Conservation (phyloP, 2,797 vertebrate species). For the Pipistrellus pygmaeus region DNA sequence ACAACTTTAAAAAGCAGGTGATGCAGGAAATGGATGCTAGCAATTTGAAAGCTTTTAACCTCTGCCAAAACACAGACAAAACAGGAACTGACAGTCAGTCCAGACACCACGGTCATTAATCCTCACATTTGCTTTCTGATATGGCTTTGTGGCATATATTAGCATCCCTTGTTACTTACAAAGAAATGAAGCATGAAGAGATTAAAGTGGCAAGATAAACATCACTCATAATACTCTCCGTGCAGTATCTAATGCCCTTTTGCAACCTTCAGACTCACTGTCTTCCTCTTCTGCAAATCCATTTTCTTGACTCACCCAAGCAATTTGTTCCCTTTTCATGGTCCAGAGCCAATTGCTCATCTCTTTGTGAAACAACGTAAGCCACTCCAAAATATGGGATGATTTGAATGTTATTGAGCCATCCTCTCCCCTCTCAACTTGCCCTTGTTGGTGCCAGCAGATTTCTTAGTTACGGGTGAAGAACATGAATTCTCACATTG, state of each 20-base stretch:
- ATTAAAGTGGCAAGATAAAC: slow-evolving; percentile 49
- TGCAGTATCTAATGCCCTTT: not conserved
- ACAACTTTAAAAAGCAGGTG: slow-evolving; percentile 57
- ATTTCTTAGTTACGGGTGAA: not conserved
- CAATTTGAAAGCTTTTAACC: slow-evolving; percentile 36
- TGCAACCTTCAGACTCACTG: not conserved
- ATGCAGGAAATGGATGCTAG: slow-evolving; percentile 55
- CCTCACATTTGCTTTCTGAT: slow-evolving; percentile 39
- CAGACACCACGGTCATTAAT: slow-evolving; percentile 52
- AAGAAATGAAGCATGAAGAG: slow-evolving; percentile 61
- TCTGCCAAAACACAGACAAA: slow-evolving; percentile 57
- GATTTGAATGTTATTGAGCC: not conserved
- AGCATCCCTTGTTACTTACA: slow-evolving; percentile 29
- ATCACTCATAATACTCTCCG: not conserved
- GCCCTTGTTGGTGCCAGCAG: not conserved
- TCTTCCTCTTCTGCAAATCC: not conserved
- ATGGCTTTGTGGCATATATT: slow-evolving; percentile 29
- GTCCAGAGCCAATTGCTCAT: not conserved
- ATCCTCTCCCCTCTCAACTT: not conserved
- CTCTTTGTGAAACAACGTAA: not conserved
- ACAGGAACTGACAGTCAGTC: not conserved
- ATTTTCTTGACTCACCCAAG: not conserved
- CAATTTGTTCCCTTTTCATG: not conserved
- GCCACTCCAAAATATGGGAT: not conserved
- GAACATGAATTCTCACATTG: not conserved